Evolutionary conservation across 1,140 invertebrate species (phyloP), one percentile per base, ranked within the genome.

Genomic region (Aphelenchoides fujianensis): DNA sequence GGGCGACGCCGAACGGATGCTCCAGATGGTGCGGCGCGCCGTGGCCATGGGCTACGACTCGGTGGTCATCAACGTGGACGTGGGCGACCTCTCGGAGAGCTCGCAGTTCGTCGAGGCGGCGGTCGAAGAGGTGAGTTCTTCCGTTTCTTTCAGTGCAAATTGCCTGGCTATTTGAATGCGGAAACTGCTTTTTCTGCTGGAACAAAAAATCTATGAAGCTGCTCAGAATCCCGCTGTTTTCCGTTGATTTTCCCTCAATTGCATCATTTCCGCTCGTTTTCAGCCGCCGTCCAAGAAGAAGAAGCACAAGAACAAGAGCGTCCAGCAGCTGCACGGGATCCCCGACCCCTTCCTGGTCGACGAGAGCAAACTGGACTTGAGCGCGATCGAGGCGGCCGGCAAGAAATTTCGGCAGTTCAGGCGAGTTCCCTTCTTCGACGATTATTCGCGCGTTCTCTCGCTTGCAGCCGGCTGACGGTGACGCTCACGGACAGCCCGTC

Each of bases 31-130:
- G 7, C 71, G 69, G 53, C 62, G 82, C 31, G 82, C 82, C 0
- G 55, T 83, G 31, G 55, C 73, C 53, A 82, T 83, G 80, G 82
- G 82, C 23, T 83, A 83, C 61, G 82, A 84, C 59, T 53, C 78
- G 7, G 77, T 83, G 3, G 80, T 76, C 0, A 81, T 82, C 32
- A 82, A 82, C 69, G 71, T 83, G 9, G 79, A 82, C 68, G 69
- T 82, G 9, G 80, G 80, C n/a, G 76, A 83, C 55, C 61, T 82
- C 35, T 71, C 30, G 30, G 69, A 73, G 68, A 12, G n/a, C 70
- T 35, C 32, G 63, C 2, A 16, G 53, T 12, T 66, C 9, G 31
- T 16, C 28, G 23, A 67, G 28, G n/a, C 32, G 23, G 67, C 28
- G 9, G 5, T 23, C 19, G 30, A 75, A 32, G 71, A 73, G 34